Base-by-base conservation (phyloP, 2,113 vertebrate species). In the Scophthalmus maximus region DNA sequence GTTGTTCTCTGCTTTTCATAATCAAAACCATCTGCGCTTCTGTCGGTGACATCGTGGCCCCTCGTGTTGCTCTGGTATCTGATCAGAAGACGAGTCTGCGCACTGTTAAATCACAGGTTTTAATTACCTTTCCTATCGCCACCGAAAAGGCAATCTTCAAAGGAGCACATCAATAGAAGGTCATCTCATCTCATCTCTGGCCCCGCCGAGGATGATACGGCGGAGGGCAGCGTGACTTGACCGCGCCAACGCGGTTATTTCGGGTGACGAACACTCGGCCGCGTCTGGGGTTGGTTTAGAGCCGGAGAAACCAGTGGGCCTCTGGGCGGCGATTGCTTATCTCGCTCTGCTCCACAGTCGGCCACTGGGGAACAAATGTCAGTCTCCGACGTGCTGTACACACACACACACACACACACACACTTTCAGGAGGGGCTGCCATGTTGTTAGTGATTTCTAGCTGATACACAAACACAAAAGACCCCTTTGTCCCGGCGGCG, bases 381-480 rank as follows among this genome's bases (percentile, higher is more conserved):
- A 79, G 68, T 83, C 77, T 64, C 55, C 32, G 65, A 50, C 69
- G 68, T 66, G 73, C 36, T 67, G 68, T 55, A 20, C 55, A 69
- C 23, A 59, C 47, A 53, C 60, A 40, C 72, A 34, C 72, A 68
- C 57, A 56, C 56, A 65, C 63, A 46, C 42, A 50, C 26, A 52
- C 56, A 51, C 40, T n/a, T 5, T 7, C 18, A 47, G 30, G 68
- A 38, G 61, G 71, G 68, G 68, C 22, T 56, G 68, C n/a, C 67
- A 69, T 58, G 80, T 79, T 86, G 85, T 83, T 85, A 79, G 86
- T 76, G 88, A 90, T 88, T 90, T 87, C 83, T 79, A 88, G 85
- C 83, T 73, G 87, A 88, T 90, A 88, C 62, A 77, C 87, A 84
- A 87, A 86, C 85, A 90, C 85, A 90, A 90, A 87, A 82, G 81